Conservation (phyloP, 2,113 vertebrate genomes). For the Polypterus bichir region DNA sequence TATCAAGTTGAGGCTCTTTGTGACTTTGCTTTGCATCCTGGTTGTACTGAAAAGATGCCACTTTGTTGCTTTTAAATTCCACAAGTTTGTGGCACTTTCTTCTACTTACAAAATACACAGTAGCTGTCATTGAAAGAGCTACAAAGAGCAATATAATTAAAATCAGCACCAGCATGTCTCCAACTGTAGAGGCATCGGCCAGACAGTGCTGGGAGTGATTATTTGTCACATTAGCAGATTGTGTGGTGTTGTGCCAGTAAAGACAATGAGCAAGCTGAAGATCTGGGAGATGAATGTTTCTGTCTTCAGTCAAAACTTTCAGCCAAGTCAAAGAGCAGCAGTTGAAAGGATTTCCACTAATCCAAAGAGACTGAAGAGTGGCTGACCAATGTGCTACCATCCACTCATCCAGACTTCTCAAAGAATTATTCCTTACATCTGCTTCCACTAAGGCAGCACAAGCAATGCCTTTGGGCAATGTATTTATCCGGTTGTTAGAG, state of each 20-base stretch:
- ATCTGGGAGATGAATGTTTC: slow-evolving; percentile 34
- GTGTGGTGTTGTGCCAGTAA: slow-evolving; percentile 10
- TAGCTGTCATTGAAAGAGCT: no score
- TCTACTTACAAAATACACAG: not conserved
- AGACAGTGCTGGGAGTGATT: not conserved
- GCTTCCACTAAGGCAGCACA: slow-evolving; percentile 42
- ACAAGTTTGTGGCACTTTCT: not conserved
- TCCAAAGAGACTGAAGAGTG: slow-evolving; percentile 31
- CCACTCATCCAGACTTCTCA: slow-evolving; percentile 29
- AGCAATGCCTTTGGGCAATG: slow-evolving; percentile 32
- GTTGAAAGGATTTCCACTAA: slow-evolving; percentile 53
- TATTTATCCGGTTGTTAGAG: slow-evolving; percentile 38
- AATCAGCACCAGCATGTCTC: no score
- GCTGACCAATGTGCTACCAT: slow-evolving; percentile 11
- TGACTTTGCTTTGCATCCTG: slow-evolving; percentile 6
- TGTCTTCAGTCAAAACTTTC: slow-evolving; percentile 20
- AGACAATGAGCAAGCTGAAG: slow-evolving; percentile 31
- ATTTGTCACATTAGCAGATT: slow-evolving; percentile 1
- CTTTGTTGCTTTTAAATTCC: not conserved
- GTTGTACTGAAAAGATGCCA: not conserved
- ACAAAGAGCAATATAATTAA: no score
- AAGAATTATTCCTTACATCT: slow-evolving; percentile 40
- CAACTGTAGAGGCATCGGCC: no score
- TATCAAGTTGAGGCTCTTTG: accelerated
- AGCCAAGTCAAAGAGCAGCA: slow-evolving; percentile 59